Base-by-base conservation (phyloP, 2,797 vertebrate species). In the Atherinosoma microstoma region DNA sequence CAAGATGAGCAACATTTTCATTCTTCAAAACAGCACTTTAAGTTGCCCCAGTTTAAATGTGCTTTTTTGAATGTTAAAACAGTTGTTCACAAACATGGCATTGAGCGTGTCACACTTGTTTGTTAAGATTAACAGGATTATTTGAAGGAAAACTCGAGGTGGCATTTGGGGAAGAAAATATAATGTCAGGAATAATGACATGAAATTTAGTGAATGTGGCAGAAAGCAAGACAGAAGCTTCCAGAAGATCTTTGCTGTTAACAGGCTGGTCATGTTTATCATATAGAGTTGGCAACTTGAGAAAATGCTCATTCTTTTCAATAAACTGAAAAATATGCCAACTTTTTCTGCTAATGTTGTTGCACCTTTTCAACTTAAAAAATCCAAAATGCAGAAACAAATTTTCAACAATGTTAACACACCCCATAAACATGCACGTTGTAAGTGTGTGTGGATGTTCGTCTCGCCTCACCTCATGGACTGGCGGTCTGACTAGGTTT, bases 1-100 rank as follows among this genome's bases (percentile, higher is more conserved):
- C 16, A 18, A 73, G 24, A 35, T 68, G 58, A 36, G 47, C 24
- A 49, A 9, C 29, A 70, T 74, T 67, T 54, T 32, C 40, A 30
- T n/a, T 24, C 27, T 64, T 20, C n/a, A 15, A 15, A 38, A 35
- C 1, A 24, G 16, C 54, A 20, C n/a, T 35, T 24, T 47, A 20
- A 3, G 42, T 49, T 15, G 1, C 27, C 6, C 3, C 10, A 3
- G 11, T 18, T 72, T 54, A 2, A 35, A 58, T 61, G 15, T 58
- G 34, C 35, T 11, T 9, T 1, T 36, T 34, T 13, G 35, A 2
- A 8, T 11, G 18, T 49, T 58, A 22, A 42, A n/a, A 53, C 8
- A 1, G 6, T 12, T 59, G 24, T 49, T 58, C 2, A 60, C 13
- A 16, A 64, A 58, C 8, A 12, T 9, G 24, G 10, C 0, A 8